Base-by-base conservation (phyloP, 1,140 invertebrate genomes). In the Drosophila carrolli region DNA sequence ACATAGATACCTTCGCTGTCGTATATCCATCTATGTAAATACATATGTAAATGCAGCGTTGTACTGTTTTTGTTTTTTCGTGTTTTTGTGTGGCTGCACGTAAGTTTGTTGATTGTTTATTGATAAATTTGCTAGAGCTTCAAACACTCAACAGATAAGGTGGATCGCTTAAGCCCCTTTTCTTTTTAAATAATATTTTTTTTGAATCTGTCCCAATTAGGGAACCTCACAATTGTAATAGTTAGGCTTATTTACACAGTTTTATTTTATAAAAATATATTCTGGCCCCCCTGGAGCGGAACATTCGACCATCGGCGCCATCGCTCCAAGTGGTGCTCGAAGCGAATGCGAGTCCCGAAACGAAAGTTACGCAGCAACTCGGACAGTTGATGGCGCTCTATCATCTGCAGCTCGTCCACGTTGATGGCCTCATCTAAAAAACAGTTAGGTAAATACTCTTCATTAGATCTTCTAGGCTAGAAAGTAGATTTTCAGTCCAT, bases 381-480 rank as follows among this genome's bases (percentile, higher is more conserved):
- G 2, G 58, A 57, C 4, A 91, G 14, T 38, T 91, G 90, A 50
- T 88, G 75, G 0, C 68, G 63, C 51, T 90, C 79, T 4, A 91
- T 75, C 80, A 91, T 91, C 56, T 88, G 83, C 56, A 91, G 40
- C 32, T 90, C 90, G 35, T 91, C 86, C 37, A 77, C 80, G n/a
- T 79, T 79, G 41, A 91, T 90, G 46, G 73, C 81, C 41, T 91
- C 90, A 56, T 88, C 90, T 88, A 50, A 1, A 35, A 55, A 29
- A 59, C 0, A 19, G 6, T 2, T 10, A n/a, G n/a, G n/a, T n/a
- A n/a, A n/a, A n/a, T n/a, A 4, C 10, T 46, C 16, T 14, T 11
- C 1, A 29, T 9, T 50, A 8, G 7, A 9, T 29, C n/a, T n/a
- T n/a, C 19, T 19, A 19, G 19, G 19, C 19, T 19, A 19, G 14